Evolutionary conservation across 2,797 vertebrate species (phyloP), one percentile per base, ranked within the genome.

Genomic region (Loris lydekkerianus): DNA sequence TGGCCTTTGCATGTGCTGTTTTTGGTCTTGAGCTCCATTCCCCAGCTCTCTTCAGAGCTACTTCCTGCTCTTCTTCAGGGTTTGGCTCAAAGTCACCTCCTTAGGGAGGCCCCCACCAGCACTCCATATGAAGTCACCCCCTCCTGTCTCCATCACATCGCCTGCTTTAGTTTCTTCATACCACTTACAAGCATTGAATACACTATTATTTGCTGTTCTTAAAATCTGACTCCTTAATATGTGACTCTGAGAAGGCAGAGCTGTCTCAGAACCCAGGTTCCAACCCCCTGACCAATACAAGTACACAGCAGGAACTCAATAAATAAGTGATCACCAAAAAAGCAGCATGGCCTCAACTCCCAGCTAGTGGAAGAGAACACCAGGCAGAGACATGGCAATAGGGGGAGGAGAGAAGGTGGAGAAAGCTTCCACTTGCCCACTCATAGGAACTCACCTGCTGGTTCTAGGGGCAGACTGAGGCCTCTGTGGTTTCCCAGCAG

Each of bases 371-470:
- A 4, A 75, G 17, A 81, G 18, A 75, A 29, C 70, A 0, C 21
- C 2, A 7, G 40, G 29, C 34, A 43, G 37, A 82, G 31, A 53
- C 31, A 2, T 2, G 5, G 92, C 10, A 6, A 46, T 43, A 1
- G 11, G 37, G 27, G 27, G 37, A 25, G 34, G 53, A 20, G 31
- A 31, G n/a, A 40, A 0, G 25, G n/a, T 14, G 7, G 67, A 21
- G 43, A 11, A 3, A 2, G 65, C 31, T 0, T 9, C 67, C n/a
- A 31, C 27, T 53, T 29, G 58, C 49, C 34, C 49, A 20, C 14
- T 7, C 2, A 0, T 2, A 11, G 1, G 65, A 43, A 91, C 96
- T 15, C 75, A 98, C 97, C 98, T 98, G 95, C 92, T 61, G 6
- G 77, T 31, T 80, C 89, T 92, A 0, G 92, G 87, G 14, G 92